Base-by-base conservation (phyloP, 2,797 vertebrate species). In the Cygnus olor region DNA sequence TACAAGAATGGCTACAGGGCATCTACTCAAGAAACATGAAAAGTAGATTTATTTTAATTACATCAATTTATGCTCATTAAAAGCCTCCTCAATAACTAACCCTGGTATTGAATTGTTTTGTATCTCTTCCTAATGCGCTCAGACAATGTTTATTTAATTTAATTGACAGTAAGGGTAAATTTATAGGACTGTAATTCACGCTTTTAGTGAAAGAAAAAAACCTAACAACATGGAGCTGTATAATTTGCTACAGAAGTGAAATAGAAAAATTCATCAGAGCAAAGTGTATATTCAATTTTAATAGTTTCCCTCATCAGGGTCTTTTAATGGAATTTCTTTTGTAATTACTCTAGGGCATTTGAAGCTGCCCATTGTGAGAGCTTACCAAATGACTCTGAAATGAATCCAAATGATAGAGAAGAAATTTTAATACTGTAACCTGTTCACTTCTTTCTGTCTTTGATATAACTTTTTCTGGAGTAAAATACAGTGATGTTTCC, bases 121-220 rank as follows among this genome's bases (percentile, higher is more conserved):
- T 89, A 54, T 93, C 73, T 93, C 85, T 93, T 94, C 88, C 83
- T 96, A 96, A 95, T 91, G 90, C 57, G 44, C 63, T 90, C 65
- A 82, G 85, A 82, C 64, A 87, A 91, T 57, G 80, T 93, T 96
- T 92, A 94, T 93, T 97, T 93, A 94, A 92, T 95, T 92, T 89
- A 94, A 94, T 94, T 96, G 94, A 93, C 91, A 91, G 86, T 79
- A 70, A 90, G 86, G 38, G 74, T 74, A 61, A 83, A 93, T 94
- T 94, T 94, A 92, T 89, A 65, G 70, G 66, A 70, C 70, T 81
- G 57, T 80, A 94, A 92, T 94, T 95, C 84, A 89, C 51, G n/a
- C 71, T 93, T 96, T 44, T 72, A 84, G 54, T 74, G 78, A 60
- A 91, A 68, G 28, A 21, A 10, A 42, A 58, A 60, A 20, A 12